Conservation (phyloP, 37 sponge, comb jelly and placozoan species). For the Dysidea cf. avara region DNA sequence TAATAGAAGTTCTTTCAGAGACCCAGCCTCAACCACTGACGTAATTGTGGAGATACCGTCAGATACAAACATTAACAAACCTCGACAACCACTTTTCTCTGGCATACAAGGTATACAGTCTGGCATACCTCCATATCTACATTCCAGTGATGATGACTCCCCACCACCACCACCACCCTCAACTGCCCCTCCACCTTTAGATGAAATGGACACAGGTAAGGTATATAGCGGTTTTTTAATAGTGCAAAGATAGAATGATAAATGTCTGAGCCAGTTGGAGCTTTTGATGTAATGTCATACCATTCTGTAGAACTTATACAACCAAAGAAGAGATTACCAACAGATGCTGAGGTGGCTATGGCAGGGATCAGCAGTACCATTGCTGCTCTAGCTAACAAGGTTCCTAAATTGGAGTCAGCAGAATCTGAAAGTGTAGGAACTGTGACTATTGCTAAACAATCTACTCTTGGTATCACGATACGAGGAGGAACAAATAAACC, state of each 20-base stretch:
- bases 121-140: background rate
- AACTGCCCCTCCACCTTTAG: slow-evolving; percentile 1
- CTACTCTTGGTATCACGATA: slow-evolving; percentile 57
- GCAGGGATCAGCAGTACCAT: background rate
- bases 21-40: slow-evolving; percentile 43
- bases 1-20: slow-evolving; percentile 5
- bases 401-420: background rate
- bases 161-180: slow-evolving; percentile 23
- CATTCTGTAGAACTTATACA: background rate
- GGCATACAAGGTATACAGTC: too few species aligned
- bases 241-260: too few species aligned
- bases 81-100: background rate
- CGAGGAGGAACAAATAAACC: slow-evolving; percentile 45
- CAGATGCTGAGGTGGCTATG: background rate
- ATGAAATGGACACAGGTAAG: too few species aligned
- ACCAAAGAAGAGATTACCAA: background rate
- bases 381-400: background rate
- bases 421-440: slow-evolving; percentile 5
- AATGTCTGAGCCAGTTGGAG: too few species aligned
- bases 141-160: slow-evolving; percentile 22
- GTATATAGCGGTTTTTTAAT: too few species aligned
- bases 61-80: slow-evolving; percentile 1
- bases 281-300: background rate
- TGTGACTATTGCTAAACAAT: slow-evolving; percentile 38
- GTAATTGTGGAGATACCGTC: slow-evolving; percentile 6